Conservation (phyloP, 2,113 vertebrate species). For the Ceyx cyanopectus region DNA sequence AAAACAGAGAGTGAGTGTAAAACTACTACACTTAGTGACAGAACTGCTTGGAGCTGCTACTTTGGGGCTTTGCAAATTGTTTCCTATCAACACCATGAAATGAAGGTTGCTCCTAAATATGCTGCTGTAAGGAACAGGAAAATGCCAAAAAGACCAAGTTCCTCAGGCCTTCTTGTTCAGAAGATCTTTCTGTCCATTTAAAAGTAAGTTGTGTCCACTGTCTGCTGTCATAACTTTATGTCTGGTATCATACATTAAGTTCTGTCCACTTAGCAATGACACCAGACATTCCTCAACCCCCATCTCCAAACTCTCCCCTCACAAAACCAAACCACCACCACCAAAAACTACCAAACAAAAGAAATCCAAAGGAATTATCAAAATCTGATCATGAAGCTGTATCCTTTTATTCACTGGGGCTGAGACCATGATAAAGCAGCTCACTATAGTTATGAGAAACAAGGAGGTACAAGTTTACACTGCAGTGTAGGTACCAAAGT, state of each 20-base stretch:
- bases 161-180: not conserved
- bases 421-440: not conserved
- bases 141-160: not conserved
- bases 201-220: not conserved
- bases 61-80: too few species aligned
- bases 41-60: too few species aligned
- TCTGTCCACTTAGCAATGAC: not conserved
- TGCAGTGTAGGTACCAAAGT: not conserved
- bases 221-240: too few species aligned
- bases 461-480: not conserved
- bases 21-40: too few species aligned
- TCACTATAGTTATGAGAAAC: not conserved
- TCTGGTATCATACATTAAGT: too few species aligned
- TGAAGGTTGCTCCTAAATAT: too few species aligned
- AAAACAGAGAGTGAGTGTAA: too few species aligned
- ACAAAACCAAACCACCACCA: fast-evolving
- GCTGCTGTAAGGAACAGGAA: not conserved
- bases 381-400: not conserved
- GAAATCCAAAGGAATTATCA: not conserved
- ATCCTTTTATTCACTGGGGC: not conserved
- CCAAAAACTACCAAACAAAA: not conserved
- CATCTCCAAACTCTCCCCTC: not conserved
- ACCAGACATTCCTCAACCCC: not conserved
- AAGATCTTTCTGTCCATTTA: not conserved
- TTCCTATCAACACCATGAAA: too few species aligned